A percentile compares a stretch with the other conserved stretches of the same genome.
Evolutionary conservation across 2,888 invertebrate genomes (phyloP).

Genomic region (Polymixis flavicincta): DNA sequence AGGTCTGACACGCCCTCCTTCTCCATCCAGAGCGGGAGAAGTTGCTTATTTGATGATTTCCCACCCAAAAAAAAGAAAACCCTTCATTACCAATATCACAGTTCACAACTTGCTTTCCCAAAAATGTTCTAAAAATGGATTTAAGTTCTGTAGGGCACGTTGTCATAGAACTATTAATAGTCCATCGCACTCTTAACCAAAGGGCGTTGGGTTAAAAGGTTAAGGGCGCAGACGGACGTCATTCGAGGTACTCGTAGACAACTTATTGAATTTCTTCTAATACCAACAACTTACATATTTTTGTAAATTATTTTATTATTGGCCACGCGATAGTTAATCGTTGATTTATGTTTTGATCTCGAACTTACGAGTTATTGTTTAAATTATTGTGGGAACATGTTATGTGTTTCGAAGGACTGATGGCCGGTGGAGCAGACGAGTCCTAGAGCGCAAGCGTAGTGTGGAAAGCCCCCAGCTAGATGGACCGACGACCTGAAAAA

Average conservation of each 20-base stretch:
- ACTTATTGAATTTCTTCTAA: slow-evolving; percentile 60
- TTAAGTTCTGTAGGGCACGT: slow-evolving; percentile 48
- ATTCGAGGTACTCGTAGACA: slow-evolving; percentile 64
- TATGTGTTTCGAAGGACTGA: not conserved
- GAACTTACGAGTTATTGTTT: not conserved
- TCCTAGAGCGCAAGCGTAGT: too few species aligned
- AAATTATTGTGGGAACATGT: not conserved
- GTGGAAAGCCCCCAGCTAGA: too few species aligned
- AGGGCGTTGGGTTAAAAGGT: slow-evolving; percentile 72
- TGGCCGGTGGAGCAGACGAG: too few species aligned
- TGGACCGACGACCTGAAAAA: too few species aligned
- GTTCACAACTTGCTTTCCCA: not conserved
- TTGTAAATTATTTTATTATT: slow-evolving; percentile 20
- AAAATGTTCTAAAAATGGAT: slow-evolving; percentile 22
- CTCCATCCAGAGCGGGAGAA: too few species aligned
- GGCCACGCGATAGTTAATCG: not conserved
- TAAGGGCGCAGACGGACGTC: slow-evolving; percentile 76
- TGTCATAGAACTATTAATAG: slow-evolving; percentile 34
- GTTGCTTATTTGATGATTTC: too few species aligned
- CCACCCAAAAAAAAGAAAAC: too few species aligned
- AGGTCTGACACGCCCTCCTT: too few species aligned
- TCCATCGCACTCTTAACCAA: slow-evolving; percentile 57
- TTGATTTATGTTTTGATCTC: slow-evolving; percentile 8
- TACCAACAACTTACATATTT: slow-evolving; percentile 16
- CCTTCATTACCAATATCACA: not conserved